phyloP scores from a whole-genome alignment of 2,797 vertebrate species.

The Melanotaenia parkinsoni region DNA sequence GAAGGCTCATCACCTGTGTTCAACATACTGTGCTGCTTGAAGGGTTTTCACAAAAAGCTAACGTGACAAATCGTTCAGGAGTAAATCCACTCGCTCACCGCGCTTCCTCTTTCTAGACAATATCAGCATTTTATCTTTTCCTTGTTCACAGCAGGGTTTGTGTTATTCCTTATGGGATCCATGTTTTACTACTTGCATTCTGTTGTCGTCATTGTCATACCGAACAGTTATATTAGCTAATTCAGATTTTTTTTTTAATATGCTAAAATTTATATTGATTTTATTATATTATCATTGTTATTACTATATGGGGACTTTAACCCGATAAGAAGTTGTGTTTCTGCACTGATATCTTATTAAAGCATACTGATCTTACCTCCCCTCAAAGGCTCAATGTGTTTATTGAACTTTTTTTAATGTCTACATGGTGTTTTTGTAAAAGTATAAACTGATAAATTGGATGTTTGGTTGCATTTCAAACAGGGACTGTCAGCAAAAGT shows the following conservation, averaged over 20 bases:
- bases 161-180: slow-evolving; percentile 61
- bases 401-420: neutral
- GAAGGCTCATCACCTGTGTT: slow-evolving; percentile 51
- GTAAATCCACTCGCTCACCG: slow-evolving; percentile 48
- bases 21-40: slow-evolving; percentile 79
- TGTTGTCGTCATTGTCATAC: slow-evolving; percentile 77
- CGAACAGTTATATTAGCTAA: slow-evolving; percentile 87
- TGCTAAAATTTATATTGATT: slow-evolving; percentile 88
- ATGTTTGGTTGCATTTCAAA: no score
- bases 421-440: no score
- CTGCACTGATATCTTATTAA: slow-evolving; percentile 99
- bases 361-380: slow-evolving; percentile 90
- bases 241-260: slow-evolving; percentile 86
- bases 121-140: slow-evolving; percentile 79
- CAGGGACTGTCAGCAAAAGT: no score
- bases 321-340: slow-evolving; percentile 94
- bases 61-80: slow-evolving; percentile 23
- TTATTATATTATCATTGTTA: slow-evolving; percentile 81
- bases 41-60: slow-evolving; percentile 74
- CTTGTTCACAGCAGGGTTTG: slow-evolving; percentile 59
- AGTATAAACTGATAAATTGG: no score
- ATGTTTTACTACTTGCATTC: slow-evolving; percentile 54
- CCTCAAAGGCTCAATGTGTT: slow-evolving; percentile 7
- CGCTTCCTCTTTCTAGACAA: slow-evolving; percentile 81
- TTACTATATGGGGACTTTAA: slow-evolving; percentile 91